These are phyloP conservation scores for Empidonax traillii DNA, from an alignment of 2,113 vertebrate species.

Conservation along the genomic window DNA sequence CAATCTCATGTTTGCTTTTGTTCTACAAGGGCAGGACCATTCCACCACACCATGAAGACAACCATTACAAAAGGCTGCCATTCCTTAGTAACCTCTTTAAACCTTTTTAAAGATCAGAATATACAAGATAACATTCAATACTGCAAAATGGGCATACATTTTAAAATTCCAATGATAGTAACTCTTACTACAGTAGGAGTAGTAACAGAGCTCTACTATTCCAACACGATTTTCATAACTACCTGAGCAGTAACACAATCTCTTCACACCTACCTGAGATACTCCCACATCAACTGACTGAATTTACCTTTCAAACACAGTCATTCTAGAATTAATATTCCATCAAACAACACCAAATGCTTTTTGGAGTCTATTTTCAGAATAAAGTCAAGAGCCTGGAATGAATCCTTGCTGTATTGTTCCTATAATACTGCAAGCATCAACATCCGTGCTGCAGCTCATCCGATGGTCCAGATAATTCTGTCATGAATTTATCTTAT, in stretches of 20 bases:
- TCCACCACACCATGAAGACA: not conserved
- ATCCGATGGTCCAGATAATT: not conserved
- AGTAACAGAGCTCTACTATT: not conserved
- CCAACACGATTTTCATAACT: not conserved
- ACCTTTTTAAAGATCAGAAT: not conserved
- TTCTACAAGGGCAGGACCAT: not conserved
- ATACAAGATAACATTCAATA: not conserved
- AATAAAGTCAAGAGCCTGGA: not conserved
- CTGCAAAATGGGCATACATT: not conserved
- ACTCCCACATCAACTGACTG: not conserved
- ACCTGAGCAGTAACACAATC: not conserved
- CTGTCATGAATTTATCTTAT: not conserved
- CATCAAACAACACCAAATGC: not conserved
- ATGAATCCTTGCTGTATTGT: rapidly evolving
- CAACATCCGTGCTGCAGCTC: not conserved
- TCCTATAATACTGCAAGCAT: not conserved
- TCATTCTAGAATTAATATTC: not conserved
- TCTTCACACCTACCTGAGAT: not conserved
- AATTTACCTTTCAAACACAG: not conserved
- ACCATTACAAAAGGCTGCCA: not conserved
- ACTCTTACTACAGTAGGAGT: not conserved
- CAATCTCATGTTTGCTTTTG: not conserved
- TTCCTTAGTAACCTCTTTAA: not conserved
- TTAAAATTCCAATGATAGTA: not conserved
- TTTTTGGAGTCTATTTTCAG: not conserved